Evolutionary conservation across 30 jellyfish, hydroid and myxozoan genomes (phyloP), one percentile per base, ranked within the genome.

Genomic region (Catostylus mosaicus): DNA sequence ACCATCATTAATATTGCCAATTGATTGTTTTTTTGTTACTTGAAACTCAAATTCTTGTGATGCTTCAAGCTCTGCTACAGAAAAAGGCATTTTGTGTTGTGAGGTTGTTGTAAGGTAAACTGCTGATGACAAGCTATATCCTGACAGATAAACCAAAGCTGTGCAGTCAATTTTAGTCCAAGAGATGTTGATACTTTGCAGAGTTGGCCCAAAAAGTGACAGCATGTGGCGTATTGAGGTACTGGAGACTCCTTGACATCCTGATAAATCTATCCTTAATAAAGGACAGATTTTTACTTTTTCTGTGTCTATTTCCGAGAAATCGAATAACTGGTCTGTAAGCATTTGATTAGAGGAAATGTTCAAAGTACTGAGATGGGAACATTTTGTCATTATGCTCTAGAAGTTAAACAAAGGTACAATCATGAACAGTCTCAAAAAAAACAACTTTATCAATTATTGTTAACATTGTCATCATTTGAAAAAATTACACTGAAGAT

Each of bases 81-180:
- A 73, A 70, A 75, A 86, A 32, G 96, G 96, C 84, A 65, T 71
- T 74, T 66, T 81, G 33, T 33, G 45, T 16, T 26, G n/a, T 1
- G 81, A 71, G 33, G 40, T 24, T 10, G 96, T 86, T 6, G 97
- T 92, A 10, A 90, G 29, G 37, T 31, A 78, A 16, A 83, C 92
- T 2, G 97, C 97, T 18, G 88, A 75, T 57, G 90, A 71, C 64
- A 90, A 45, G 63, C 95, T 61, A 38, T 75, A 90, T 0, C 97
- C 97, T 7, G 93, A 62, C 50, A 90, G 54, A 59, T 84, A 90
- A 27, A 90, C 85, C 26, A 90, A 66, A 3, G 97, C 96, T 10
- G 82, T 74, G 54, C 95, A 90, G 43, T 90, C 97, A 83, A 78
- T 78, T 22, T 67, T 82, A 5, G 97, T 90, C 95, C 96, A 90